Evolutionary conservation across 2,888 invertebrate genomes (phyloP).

Genomic region (Drosophila sordidula): DNA sequence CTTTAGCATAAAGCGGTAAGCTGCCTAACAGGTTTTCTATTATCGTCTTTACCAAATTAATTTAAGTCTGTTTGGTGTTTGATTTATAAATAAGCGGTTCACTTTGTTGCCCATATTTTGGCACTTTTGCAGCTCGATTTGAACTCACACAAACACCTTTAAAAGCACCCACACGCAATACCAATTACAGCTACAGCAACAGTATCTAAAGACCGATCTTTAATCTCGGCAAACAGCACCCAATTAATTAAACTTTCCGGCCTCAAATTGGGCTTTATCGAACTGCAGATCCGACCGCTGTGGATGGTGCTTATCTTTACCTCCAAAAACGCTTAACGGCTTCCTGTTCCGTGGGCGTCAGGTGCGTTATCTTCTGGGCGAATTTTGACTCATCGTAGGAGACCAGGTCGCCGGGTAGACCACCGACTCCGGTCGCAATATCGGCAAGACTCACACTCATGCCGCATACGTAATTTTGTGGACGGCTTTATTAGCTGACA

Average conservation of each 20-base stretch:
- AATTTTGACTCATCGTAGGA: constrained; percentile 74
- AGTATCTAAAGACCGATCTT: constrained; percentile 22
- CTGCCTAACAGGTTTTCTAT: constrained; percentile 42
- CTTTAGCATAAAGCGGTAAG: neutral
- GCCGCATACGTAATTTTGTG: constrained; percentile 41
- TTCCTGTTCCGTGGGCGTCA: constrained; percentile 81
- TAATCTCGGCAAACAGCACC: constrained; percentile 24
- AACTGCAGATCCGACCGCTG: neutral
- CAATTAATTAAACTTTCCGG: constrained; percentile 36
- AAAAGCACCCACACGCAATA: constrained; percentile 8
- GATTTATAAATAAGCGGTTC: constrained; percentile 18
- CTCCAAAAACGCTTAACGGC: constrained; percentile 82
- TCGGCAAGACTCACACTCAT: constrained; percentile 51
- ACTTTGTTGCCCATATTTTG: constrained; percentile 4
- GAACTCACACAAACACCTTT: constrained; percentile 33
- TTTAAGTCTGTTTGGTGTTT: constrained; percentile 23
- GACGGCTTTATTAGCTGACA: constrained; percentile 32
- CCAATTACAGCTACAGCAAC: neutral
- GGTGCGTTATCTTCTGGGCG: constrained; percentile 75
- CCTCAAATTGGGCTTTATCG: neutral
- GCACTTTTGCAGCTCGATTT: constrained; percentile 6
- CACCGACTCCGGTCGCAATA: constrained; percentile 21
- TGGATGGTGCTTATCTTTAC: constrained; percentile 58
- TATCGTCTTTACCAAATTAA: constrained; percentile 33
- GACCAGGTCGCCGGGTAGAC: constrained; percentile 34